A percentile compares a stretch with the other conserved stretches of the same genome.
Conservation (phyloP, 1,140 invertebrate species). For the Drosophila azteca region DNA sequence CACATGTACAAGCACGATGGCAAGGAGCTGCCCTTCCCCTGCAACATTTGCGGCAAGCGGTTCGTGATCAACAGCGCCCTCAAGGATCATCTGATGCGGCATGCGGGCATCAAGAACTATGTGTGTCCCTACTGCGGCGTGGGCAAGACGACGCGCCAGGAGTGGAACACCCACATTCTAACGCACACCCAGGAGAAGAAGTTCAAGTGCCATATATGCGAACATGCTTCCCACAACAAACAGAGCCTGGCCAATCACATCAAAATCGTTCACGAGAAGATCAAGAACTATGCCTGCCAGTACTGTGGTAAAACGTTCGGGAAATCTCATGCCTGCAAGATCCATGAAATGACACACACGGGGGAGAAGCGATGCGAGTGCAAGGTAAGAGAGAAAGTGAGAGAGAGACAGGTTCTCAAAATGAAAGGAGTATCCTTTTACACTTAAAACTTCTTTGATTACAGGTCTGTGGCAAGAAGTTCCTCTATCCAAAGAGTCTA, state of each 20-base stretch:
- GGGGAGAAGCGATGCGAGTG: conserved; percentile 84
- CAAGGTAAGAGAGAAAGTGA: conserved; percentile 47
- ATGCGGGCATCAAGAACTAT: conserved; percentile 81
- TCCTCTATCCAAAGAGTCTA: conserved; percentile 78
- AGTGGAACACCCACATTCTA: conserved; percentile 80
- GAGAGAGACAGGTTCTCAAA: neutral
- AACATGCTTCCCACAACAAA: conserved; percentile 77
- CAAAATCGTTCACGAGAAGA: conserved; percentile 81
- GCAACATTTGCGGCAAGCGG: conserved; percentile 85
- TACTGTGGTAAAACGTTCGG: conserved; percentile 83
- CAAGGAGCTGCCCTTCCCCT: conserved; percentile 85
- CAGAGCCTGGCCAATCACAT: conserved; percentile 78
- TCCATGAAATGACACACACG: conserved; percentile 82
- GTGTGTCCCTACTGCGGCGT: conserved; percentile 80
- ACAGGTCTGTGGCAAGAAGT: conserved; percentile 77
- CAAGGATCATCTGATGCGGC: conserved; percentile 79
- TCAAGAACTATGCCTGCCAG: conserved; percentile 79
- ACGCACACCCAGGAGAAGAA: conserved; percentile 81
- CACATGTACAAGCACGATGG: conserved; percentile 86
- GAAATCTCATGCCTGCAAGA: conserved; percentile 80
- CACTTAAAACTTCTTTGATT: neutral
- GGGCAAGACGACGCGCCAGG: conserved; percentile 76
- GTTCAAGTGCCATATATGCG: conserved; percentile 78
- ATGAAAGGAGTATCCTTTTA: no score
- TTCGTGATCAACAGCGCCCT: conserved; percentile 78